Conservation (phyloP, 2,888 invertebrate genomes). For the Serrognathus titanus region DNA sequence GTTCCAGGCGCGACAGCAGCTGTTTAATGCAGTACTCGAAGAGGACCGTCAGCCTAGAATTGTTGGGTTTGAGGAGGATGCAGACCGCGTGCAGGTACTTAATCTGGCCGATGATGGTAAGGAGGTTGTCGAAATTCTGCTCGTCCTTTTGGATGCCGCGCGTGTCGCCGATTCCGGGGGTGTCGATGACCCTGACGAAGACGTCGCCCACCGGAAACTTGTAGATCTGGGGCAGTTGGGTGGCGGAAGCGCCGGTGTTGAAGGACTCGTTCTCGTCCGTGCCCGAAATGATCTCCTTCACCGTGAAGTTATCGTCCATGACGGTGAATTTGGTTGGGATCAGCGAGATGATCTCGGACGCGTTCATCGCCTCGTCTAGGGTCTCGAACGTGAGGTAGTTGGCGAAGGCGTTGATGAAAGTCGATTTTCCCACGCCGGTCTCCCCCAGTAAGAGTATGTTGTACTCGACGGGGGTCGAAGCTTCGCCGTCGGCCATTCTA, state of each 20-base stretch:
- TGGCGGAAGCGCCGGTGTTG: constrained; percentile 20
- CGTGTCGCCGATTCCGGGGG: constrained; percentile 29
- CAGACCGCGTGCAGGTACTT: constrained; percentile 20
- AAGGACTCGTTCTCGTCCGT: constrained; percentile 18
- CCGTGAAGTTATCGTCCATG: constrained; percentile 20
- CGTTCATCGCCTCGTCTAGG: constrained; percentile 14
- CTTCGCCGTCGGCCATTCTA: background rate
- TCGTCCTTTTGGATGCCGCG: constrained; percentile 32
- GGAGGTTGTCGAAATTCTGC: constrained; percentile 36
- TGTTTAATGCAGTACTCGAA: constrained; percentile 24
- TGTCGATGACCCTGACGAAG: constrained; percentile 16
- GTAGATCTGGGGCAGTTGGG: constrained; percentile 9
- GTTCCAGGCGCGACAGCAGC: constrained; percentile 18
- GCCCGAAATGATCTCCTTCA: constrained; percentile 13
- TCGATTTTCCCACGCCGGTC: constrained; percentile 25
- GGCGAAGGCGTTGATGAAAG: constrained; percentile 24
- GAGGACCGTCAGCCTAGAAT: constrained; percentile 17
- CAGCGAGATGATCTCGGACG: constrained; percentile 13
- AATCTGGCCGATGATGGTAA: constrained; percentile 13
- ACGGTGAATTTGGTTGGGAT: constrained; percentile 22
- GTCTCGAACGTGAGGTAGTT: constrained; percentile 19
- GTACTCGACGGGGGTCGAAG: background rate
- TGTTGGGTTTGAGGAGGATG: constrained; percentile 22
- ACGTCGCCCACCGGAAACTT: background rate
- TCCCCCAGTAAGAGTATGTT: constrained; percentile 27